Base-by-base conservation (phyloP, 2,888 invertebrate species). In the Anthophora plumipes region DNA sequence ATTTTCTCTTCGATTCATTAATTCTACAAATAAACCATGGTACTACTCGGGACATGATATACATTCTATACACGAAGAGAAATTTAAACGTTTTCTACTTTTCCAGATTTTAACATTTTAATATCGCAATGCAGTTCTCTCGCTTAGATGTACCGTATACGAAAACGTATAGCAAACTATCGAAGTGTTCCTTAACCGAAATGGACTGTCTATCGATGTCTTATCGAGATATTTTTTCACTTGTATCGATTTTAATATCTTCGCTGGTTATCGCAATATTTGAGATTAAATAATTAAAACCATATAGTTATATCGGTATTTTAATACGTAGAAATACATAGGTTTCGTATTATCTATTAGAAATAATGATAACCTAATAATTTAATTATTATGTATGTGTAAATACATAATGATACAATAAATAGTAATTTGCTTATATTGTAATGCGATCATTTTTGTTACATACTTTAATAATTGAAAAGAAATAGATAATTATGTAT, bases 161-260 rank as follows among this genome's bases (percentile, higher is more conserved):
- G 46, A 57, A 52, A 46, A 25, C 55, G 54, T 52, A 43, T 17
- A 41, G 46, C 48, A 46, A 64, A 80, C 64, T 73, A 64, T 60
- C 69, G 69, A 73, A 73, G 68, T 52, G 57, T 64, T 50, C 48
- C 41, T 37, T 41, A n/a, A 68, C n/a, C 55, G 60, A 61, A 43
- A 72, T 25, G 12, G 22, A 71, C 31, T 52, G 43, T 60, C 20
- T 80, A 80, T 78, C 78, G 78, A 80, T 73, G 64, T 31, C 69
- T 80, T 66, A 69, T 78, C 73, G 68, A 78, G 67, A 78, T 46
- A 72, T 22, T 46, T 66, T 77, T 46, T 31, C 41, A 5, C 48
- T 71, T n/a, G 22, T 69, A 80, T 80, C 78, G 78, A 78, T 70
- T 54, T 43, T 73, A 61, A 66, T 37, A 70, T 55, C 22, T 43